phyloP scores from a whole-genome alignment of 2,113 vertebrate species.

The Astur gentilis region DNA sequence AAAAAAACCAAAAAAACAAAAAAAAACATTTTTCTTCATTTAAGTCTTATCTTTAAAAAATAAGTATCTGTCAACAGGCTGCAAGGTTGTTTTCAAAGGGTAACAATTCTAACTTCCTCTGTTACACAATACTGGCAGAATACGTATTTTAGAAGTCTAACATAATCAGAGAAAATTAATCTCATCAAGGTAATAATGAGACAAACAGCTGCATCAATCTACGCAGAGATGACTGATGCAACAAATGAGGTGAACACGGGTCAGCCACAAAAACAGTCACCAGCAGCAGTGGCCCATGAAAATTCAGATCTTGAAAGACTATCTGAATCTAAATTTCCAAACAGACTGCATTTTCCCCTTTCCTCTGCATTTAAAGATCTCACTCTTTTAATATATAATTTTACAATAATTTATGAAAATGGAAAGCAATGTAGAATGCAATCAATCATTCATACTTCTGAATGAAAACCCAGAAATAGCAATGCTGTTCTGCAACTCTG shows the following conservation, averaged over 20 bases:
- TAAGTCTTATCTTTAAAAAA: background rate
- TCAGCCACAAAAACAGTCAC: background rate
- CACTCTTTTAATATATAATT: slow-evolving; percentile 36
- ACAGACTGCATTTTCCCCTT: background rate
- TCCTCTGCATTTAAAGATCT: slow-evolving; percentile 14
- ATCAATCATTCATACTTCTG: slow-evolving; percentile 54
- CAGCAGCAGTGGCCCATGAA: background rate
- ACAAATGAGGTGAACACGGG: background rate
- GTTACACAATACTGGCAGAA: background rate
- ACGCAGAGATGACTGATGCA: background rate
- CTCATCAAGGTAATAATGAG: slow-evolving; percentile 10
- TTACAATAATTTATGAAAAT: slow-evolving; percentile 54
- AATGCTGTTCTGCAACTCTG: slow-evolving; percentile 47
- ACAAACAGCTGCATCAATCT: slow-evolving; percentile 10
- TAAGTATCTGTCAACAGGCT: background rate
- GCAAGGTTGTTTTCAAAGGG: background rate
- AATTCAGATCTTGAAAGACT: background rate
- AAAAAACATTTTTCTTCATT: background rate
- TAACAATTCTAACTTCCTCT: background rate
- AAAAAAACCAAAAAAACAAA: too few relatives aligned
- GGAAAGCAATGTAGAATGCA: slow-evolving; percentile 20
- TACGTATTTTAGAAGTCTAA: background rate
- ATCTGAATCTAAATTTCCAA: background rate
- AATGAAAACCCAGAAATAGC: slow-evolving; percentile 57
- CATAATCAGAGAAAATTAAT: slow-evolving; percentile 23